Percentiles rank a stretch among this genome's conserved stretches.
phyloP scores from a whole-genome alignment of 2,888 invertebrate genomes.

The Oligia fasciuncula region DNA sequence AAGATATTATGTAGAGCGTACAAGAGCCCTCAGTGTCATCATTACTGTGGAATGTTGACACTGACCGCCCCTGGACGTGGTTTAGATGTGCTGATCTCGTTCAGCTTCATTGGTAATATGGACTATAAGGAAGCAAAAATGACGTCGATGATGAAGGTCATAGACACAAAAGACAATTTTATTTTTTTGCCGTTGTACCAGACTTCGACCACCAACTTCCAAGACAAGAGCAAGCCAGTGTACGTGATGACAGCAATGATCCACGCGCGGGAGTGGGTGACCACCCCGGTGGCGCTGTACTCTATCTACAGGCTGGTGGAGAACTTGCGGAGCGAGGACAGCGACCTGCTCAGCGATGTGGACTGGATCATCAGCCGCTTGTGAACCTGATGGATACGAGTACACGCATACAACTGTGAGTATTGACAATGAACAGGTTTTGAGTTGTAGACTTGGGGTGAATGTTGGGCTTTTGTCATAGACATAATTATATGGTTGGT shows the following conservation, averaged over 20 bases:
- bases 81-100: background rate
- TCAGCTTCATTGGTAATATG: background rate
- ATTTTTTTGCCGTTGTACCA: constrained; percentile 61
- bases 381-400: constrained; percentile 94
- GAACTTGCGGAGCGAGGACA: constrained; percentile 77
- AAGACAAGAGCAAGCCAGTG: constrained; percentile 82
- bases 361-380: constrained; percentile 92
- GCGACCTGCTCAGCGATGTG: constrained; percentile 88
- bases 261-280: constrained; percentile 93
- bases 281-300: constrained; percentile 90
- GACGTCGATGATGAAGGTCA: background rate
- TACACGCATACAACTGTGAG: constrained; percentile 90
- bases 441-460: background rate
- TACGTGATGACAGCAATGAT: constrained; percentile 90
- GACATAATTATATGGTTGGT: background rate
- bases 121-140: too few relatives aligned
- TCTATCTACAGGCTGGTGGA: constrained; percentile 90
- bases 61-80: background rate
- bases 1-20: background rate
- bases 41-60: background rate
- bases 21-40: background rate
- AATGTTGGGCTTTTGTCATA: background rate
- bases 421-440: background rate
- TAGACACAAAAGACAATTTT: background rate
- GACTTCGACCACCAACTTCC: constrained; percentile 89